Conservation (phyloP, 2,797 vertebrate species). For the Tachyglossus aculeatus region DNA sequence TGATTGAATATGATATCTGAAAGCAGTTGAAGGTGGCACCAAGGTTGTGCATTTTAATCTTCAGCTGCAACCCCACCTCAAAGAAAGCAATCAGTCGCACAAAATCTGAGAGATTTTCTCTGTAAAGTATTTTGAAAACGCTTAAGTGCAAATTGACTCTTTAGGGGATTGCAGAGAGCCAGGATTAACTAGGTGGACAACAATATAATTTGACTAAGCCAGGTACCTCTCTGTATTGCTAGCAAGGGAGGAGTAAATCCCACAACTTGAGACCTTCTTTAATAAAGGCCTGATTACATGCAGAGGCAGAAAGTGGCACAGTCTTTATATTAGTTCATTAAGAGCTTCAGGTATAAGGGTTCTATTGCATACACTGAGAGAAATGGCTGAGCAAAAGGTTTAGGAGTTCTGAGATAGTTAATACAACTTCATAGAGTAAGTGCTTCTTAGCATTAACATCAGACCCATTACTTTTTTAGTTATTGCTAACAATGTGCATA, state of each 20-base stretch:
- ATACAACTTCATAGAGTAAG: neutral
- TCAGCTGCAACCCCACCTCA: no score
- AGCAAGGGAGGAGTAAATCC: neutral
- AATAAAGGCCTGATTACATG: conserved; percentile 13
- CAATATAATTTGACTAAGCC: neutral
- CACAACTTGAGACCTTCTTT: neutral
- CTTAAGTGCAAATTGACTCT: neutral
- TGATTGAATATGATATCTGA: no score
- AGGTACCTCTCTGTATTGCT: neutral
- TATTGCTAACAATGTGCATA: no score
- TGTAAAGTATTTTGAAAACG: neutral
- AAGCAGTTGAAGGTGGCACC: no score
- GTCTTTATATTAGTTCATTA: neutral
- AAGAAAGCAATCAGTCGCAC: no score
- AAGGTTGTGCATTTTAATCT: no score
- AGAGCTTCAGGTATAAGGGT: neutral
- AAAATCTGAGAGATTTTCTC: no score
- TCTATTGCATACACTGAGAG: neutral
- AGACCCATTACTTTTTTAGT: conserved; percentile 7
- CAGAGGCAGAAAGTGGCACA: neutral
- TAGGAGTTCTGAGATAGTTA: neutral
- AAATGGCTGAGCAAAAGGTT: neutral
- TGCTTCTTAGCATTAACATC: no score
- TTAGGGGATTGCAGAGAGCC: neutral
- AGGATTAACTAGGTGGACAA: neutral